A percentile compares a stretch with the other conserved stretches of the same genome.
These are phyloP conservation scores for Lasiurus borealis DNA, from an alignment of 2,113 vertebrate genomes.

Conservation along the genomic window DNA sequence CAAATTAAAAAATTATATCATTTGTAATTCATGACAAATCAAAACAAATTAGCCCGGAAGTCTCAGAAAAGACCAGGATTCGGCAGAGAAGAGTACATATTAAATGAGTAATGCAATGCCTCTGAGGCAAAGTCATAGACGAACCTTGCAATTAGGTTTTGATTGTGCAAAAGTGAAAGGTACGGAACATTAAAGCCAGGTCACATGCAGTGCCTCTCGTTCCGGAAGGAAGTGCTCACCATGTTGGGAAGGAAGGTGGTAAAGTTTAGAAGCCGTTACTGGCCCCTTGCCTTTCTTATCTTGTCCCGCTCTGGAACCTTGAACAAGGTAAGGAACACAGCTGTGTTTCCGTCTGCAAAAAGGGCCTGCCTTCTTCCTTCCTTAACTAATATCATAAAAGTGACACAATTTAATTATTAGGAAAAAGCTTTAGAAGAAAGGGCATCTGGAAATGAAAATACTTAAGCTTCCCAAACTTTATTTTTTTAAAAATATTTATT, in stretches of 20 bases:
- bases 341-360: conserved; percentile 23
- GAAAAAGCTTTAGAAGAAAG: conserved; percentile 47
- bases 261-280: background rate
- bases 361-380: background rate
- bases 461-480: background rate
- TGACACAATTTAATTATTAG: background rate
- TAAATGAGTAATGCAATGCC: background rate
- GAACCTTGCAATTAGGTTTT: conserved; percentile 58
- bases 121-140: background rate
- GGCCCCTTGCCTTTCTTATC: background rate
- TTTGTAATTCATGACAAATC: conserved; percentile 32
- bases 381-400: background rate
- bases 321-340: background rate
- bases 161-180: conserved; percentile 14
- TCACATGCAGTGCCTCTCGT: conserved; percentile 14
- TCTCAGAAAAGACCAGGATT: conserved; percentile 42
- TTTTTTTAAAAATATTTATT: conserved; percentile 32
- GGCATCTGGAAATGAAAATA: conserved; percentile 27
- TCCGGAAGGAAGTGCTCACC: background rate
- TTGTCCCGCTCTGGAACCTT: background rate
- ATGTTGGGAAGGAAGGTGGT: background rate
- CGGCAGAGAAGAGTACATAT: background rate
- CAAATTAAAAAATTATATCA: conserved; percentile 59
- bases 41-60: conserved; percentile 43
- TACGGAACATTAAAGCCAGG: conserved; percentile 47